Evolutionary conservation across 2,888 invertebrate species (phyloP).

Genomic region (Endomychus coccineus): DNA sequence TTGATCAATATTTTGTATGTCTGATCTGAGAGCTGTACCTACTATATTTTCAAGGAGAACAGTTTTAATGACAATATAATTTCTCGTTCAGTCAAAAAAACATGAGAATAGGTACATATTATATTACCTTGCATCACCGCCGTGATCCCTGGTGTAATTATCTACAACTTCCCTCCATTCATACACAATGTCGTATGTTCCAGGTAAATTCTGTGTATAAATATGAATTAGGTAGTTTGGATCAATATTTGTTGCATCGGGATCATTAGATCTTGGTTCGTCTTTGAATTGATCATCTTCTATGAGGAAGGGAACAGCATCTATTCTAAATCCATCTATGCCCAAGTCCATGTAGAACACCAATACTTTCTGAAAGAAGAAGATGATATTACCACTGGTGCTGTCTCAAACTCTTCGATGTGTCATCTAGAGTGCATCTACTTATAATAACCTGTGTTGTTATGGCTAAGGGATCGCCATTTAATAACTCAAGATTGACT

Average conservation of each 20-base stretch:
- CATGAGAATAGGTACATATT: too few relatives aligned
- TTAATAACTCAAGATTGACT: too few relatives aligned
- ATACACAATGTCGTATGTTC: constrained; percentile 58
- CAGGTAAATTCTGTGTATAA: constrained; percentile 52
- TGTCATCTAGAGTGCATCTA: too few relatives aligned
- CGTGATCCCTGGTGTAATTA: constrained; percentile 39
- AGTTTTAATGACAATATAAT: too few relatives aligned
- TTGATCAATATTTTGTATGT: too few relatives aligned
- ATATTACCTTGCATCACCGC: constrained; percentile 2
- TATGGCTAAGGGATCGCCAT: too few relatives aligned
- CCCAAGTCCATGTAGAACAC: constrained; percentile 77
- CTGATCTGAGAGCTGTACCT: too few relatives aligned
- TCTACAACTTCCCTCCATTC: constrained; percentile 58
- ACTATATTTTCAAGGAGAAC: too few relatives aligned
- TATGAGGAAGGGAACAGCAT: constrained; percentile 54
- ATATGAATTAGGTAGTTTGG: constrained; percentile 52
- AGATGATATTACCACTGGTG: too few relatives aligned
- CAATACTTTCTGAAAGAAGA: constrained; percentile 33
- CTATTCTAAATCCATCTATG: constrained; percentile 80
- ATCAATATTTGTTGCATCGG: constrained; percentile 44
- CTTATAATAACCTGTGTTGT: too few relatives aligned
- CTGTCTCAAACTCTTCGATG: too few relatives aligned
- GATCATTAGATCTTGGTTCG: constrained; percentile 38
- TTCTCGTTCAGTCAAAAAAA: too few relatives aligned
- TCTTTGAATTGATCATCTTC: constrained; percentile 40